Conservation (phyloP, 2,113 vertebrate genomes). For the Balaenoptera acutorostrata region DNA sequence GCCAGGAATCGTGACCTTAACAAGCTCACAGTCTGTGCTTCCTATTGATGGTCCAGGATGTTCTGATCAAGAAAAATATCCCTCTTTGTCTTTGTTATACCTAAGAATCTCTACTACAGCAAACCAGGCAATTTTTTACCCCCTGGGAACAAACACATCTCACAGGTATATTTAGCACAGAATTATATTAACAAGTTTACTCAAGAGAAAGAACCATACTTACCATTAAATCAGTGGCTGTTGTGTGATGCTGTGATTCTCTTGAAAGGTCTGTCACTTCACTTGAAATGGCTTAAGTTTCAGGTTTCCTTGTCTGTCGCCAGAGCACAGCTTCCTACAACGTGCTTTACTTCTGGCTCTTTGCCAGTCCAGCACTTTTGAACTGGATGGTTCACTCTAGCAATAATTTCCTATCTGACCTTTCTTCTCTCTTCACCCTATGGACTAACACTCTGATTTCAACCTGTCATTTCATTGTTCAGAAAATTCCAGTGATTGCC, state of each 20-base stretch:
- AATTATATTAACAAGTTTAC: conserved; percentile 14
- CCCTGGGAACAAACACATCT: neutral
- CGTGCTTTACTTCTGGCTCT: neutral
- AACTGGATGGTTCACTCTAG: neutral
- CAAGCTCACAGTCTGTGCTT: neutral
- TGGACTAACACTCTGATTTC: neutral
- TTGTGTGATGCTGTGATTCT: neutral
- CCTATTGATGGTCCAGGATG: neutral
- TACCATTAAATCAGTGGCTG: neutral
- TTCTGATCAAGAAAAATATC: conserved; percentile 17
- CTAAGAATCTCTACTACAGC: neutral
- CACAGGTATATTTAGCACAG: conserved; percentile 14
- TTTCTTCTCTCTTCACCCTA: neutral
- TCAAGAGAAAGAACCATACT: neutral
- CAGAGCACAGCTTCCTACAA: neutral
- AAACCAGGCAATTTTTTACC: neutral
- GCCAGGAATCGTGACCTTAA: neutral
- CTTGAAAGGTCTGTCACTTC: neutral
- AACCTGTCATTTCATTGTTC: neutral
- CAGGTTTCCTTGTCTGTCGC: conserved; percentile 9
- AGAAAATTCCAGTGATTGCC: neutral
- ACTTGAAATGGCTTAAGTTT: neutral
- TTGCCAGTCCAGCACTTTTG: neutral
- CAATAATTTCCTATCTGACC: neutral
- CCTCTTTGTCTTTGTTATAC: neutral